These are phyloP conservation scores for Drosophila kanekoi DNA, from an alignment of 2,888 invertebrate species.

Conservation along the genomic window DNA sequence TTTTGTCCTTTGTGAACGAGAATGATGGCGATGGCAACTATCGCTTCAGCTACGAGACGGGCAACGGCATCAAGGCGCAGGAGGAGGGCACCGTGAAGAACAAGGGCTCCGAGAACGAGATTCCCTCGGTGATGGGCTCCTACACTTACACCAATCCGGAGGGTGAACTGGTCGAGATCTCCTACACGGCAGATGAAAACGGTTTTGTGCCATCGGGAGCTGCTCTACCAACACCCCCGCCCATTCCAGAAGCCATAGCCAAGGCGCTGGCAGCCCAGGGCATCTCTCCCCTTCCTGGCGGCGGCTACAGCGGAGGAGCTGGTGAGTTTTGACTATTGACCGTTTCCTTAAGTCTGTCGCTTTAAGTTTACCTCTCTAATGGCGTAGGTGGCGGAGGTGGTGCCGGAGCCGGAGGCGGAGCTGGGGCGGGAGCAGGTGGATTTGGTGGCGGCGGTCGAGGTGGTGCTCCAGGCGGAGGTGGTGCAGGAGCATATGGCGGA, in stretches of 20 bases:
- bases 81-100: constrained; percentile 88
- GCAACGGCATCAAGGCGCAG: constrained; percentile 88
- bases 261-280: constrained; percentile 86
- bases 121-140: constrained; percentile 87
- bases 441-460: background rate
- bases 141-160: constrained; percentile 89
- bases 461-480: constrained; percentile 19
- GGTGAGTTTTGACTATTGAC: constrained; percentile 22
- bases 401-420: too few relatives aligned
- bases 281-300: constrained; percentile 85
- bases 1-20: constrained; percentile 87
- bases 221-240: constrained; percentile 88
- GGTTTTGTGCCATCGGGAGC: constrained; percentile 88
- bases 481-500: constrained; percentile 8
- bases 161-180: constrained; percentile 87
- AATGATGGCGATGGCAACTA: constrained; percentile 88
- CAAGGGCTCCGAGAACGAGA: constrained; percentile 86
- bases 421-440: too few relatives aligned
- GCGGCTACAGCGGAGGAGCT: constrained; percentile 81
- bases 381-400: constrained; percentile 7
- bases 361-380: constrained; percentile 11
- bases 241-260: constrained; percentile 88
- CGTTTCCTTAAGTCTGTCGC: background rate
- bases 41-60: constrained; percentile 88
- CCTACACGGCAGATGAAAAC: constrained; percentile 89